Evolutionary conservation across 2,888 invertebrate genomes (phyloP).

Genomic region (Eupelmus urozonus): DNA sequence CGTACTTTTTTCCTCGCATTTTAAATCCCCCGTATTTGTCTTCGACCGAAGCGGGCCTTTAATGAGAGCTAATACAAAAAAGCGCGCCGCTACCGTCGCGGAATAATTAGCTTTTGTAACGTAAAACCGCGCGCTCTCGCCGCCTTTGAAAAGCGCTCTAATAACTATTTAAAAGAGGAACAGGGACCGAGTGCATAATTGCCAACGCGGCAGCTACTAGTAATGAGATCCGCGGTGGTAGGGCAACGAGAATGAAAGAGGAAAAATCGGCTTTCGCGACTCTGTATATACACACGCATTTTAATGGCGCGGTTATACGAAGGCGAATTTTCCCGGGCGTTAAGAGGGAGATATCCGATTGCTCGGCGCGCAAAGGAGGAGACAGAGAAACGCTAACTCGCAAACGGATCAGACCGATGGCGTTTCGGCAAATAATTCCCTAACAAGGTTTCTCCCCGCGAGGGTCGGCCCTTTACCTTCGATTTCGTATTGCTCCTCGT

Average conservation of each 20-base stretch:
- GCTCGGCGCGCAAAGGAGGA: conserved; percentile 12
- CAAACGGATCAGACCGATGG: conserved; percentile 57
- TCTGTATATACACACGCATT: not conserved
- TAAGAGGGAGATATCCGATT: conserved; percentile 24
- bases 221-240: conserved; percentile 39
- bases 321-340: not conserved
- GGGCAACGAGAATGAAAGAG: not conserved
- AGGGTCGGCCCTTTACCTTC: conserved; percentile 45
- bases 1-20: not conserved
- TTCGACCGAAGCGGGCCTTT: conserved; percentile 9
- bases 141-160: conserved; percentile 30
- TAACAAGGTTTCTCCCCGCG: conserved; percentile 55
- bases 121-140: conserved; percentile 4
- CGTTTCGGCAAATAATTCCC: conserved; percentile 57
- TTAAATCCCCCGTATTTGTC: conserved; percentile 21
- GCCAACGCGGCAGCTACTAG: not conserved
- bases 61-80: conserved; percentile 36
- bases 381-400: conserved; percentile 44
- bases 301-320: not conserved
- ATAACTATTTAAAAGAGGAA: conserved; percentile 42
- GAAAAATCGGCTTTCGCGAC: conserved; percentile 48
- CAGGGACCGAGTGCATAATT: conserved; percentile 34
- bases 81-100: not conserved
- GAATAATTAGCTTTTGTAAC: conserved; percentile 45
- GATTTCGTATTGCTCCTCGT: conserved; percentile 14